Conservation (phyloP, 2,113 vertebrate genomes). For the Tragelaphus scriptus region DNA sequence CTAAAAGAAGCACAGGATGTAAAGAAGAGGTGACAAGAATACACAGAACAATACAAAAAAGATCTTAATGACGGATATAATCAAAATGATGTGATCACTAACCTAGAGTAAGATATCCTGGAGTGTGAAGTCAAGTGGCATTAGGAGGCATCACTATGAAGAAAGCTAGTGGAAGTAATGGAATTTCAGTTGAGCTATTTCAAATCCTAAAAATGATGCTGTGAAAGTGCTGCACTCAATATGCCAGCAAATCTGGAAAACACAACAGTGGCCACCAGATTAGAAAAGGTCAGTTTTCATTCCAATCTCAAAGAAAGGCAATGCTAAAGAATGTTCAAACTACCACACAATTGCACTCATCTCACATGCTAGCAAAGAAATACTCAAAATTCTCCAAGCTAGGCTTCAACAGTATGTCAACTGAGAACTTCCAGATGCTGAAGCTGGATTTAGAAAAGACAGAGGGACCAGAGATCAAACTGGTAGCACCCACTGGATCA, state of each 20-base stretch:
- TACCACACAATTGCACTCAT: not conserved
- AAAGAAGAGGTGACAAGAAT: not conserved
- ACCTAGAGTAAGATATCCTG: not conserved
- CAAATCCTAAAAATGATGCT: not conserved
- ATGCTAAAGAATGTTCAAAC: not conserved
- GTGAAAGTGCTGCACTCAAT: not conserved
- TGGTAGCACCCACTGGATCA: not conserved
- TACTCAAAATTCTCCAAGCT: not conserved
- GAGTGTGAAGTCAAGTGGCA: not conserved
- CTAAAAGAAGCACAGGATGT: not conserved
- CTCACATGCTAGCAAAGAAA: not conserved
- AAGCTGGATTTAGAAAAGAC: not conserved
- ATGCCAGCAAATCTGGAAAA: not conserved
- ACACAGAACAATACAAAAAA: not conserved
- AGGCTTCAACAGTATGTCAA: not conserved
- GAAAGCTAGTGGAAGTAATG: not conserved
- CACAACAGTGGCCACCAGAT: accelerated
- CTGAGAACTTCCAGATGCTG: not conserved
- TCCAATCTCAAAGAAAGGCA: not conserved
- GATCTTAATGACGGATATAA: not conserved
- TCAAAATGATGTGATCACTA: not conserved
- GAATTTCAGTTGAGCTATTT: not conserved
- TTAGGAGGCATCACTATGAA: not conserved
- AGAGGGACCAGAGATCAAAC: not conserved
- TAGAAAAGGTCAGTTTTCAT: not conserved